A percentile compares a stretch with the other conserved stretches of the same genome.
phyloP scores from a whole-genome alignment of 2,888 invertebrate genomes.

The Orthosia gracilis region DNA sequence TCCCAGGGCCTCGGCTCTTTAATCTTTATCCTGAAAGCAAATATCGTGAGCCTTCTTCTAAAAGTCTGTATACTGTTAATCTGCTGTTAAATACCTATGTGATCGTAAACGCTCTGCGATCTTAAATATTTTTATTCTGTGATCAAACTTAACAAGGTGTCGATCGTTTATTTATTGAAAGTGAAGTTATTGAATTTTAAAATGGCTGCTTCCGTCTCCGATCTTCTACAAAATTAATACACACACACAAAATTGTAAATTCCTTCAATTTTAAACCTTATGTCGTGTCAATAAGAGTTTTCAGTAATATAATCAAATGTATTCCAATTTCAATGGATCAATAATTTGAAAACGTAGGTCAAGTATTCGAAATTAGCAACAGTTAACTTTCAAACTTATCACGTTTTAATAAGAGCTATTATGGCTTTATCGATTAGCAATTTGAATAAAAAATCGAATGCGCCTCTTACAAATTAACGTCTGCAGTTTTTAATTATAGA shows the following conservation, averaged over 20 bases:
- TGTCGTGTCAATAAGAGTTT: constrained; percentile 4
- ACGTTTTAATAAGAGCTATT: constrained; percentile 24
- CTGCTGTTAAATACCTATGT: no score
- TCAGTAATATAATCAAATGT: background rate
- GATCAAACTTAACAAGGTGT: constrained; percentile 79
- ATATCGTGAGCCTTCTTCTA: no score
- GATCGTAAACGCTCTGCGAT: background rate
- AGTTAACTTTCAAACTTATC: constrained; percentile 63
- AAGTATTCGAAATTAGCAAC: constrained; percentile 38
- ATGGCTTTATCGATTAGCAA: constrained; percentile 4
- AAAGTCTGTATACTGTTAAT: no score
- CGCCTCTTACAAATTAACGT: background rate
- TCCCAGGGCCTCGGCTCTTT: no score
- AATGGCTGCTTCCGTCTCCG: constrained; percentile 76
- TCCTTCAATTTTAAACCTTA: constrained; percentile 32
- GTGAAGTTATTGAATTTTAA: constrained; percentile 84
- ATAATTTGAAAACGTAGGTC: constrained; percentile 48
- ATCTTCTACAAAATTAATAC: constrained; percentile 36
- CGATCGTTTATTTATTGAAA: constrained; percentile 84
- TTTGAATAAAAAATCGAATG: constrained; percentile 46
- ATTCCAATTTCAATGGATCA: constrained; percentile 16
- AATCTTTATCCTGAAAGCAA: no score
- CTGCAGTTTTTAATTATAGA: constrained; percentile 1
- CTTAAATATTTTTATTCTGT: constrained; percentile 72
- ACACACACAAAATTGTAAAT: background rate